Conservation (phyloP, 2,888 invertebrate genomes). For the Meta bourneti region DNA sequence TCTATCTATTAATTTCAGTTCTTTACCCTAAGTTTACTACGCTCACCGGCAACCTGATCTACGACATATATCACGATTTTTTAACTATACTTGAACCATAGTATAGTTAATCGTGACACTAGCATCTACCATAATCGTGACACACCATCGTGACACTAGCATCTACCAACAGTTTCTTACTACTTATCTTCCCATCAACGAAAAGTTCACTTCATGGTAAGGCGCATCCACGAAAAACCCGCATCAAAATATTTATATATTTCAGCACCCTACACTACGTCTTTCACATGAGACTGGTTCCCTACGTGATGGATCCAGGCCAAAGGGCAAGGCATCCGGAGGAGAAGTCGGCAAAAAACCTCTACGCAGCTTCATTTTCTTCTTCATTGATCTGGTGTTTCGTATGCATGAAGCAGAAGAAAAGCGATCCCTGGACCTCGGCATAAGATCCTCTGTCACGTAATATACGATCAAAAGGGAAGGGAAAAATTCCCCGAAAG, state of each 20-base stretch:
- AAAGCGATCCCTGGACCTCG: conserved; percentile 46
- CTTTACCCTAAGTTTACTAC: no score
- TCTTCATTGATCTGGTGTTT: conserved; percentile 52
- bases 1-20: no score
- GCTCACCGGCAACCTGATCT: no score
- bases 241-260: conserved; percentile 8
- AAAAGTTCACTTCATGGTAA: neutral
- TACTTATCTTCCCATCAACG: neutral
- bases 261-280: neutral
- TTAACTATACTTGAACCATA: no score
- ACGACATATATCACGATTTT: no score
- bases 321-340: neutral
- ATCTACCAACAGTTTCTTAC: neutral
- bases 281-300: conserved; percentile 22
- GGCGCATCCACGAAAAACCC: neutral
- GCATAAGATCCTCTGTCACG: conserved; percentile 64
- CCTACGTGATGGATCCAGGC: conserved; percentile 18
- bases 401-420: conserved; percentile 64
- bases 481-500: neutral
- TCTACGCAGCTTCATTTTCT: conserved; percentile 47
- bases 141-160: neutral
- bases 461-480: conserved; percentile 48
- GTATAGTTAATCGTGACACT: no score
- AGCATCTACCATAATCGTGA: no score
- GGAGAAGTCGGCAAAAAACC: neutral